phyloP scores from a whole-genome alignment of 1,140 invertebrate species.

The Leptestheria dahalacensis region DNA sequence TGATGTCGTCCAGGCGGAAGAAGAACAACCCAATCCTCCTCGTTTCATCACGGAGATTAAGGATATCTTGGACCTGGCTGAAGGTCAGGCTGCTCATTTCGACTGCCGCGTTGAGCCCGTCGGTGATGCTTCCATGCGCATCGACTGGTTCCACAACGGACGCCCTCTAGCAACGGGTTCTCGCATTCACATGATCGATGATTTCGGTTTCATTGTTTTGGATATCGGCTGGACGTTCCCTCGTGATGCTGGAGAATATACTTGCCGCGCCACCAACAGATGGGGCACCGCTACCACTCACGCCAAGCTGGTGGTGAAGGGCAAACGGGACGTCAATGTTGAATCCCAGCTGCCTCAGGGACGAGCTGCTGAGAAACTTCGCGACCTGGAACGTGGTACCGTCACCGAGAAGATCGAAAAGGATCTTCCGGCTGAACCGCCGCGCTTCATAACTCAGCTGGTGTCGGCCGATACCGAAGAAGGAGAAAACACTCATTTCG shows the following conservation, averaged over 20 bases:
- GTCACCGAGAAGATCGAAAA: slow-evolving; percentile 45
- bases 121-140: slow-evolving; percentile 69
- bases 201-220: slow-evolving; percentile 80
- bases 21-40: slow-evolving; percentile 71
- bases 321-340: slow-evolving; percentile 73
- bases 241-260: slow-evolving; percentile 70
- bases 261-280: slow-evolving; percentile 68
- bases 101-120: slow-evolving; percentile 78
- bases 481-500: slow-evolving; percentile 81
- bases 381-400: slow-evolving; percentile 76
- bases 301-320: slow-evolving; percentile 42
- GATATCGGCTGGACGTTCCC: slow-evolving; percentile 74
- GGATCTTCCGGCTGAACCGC: slow-evolving; percentile 52
- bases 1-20: slow-evolving; percentile 53
- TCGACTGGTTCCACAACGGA: slow-evolving; percentile 90
- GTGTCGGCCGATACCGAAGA: slow-evolving; percentile 50
- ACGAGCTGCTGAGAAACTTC: slow-evolving; percentile 80
- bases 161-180: slow-evolving; percentile 73
- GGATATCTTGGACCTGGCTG: slow-evolving; percentile 58
- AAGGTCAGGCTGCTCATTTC: slow-evolving; percentile 77
- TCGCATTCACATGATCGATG: slow-evolving; percentile 75
- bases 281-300: slow-evolving; percentile 70
- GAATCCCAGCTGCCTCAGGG: slow-evolving; percentile 84
- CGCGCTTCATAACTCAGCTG: slow-evolving; percentile 63
- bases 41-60: slow-evolving; percentile 67